Evolutionary conservation across 2,888 invertebrate species (phyloP).

Genomic region (Sphaeridia pumilis): DNA sequence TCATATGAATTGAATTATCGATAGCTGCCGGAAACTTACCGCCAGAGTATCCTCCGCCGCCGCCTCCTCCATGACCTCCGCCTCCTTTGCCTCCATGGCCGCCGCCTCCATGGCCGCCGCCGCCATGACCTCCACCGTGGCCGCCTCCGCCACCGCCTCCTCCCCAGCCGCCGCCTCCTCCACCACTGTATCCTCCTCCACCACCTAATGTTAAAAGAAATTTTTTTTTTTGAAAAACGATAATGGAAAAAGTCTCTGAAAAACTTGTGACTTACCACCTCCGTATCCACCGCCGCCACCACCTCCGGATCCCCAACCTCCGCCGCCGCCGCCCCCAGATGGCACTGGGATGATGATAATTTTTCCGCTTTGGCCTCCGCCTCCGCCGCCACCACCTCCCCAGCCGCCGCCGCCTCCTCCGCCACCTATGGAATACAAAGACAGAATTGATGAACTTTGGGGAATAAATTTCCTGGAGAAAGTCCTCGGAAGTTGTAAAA

Average conservation of each 20-base stretch:
- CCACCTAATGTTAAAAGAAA: neutral
- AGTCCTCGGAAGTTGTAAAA: too few species aligned
- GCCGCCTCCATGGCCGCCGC: neutral
- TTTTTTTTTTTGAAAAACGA: too few species aligned
- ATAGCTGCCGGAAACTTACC: neutral
- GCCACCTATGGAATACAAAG: too few species aligned
- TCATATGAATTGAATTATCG: neutral
- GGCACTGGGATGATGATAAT: neutral
- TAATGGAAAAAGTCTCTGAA: too few species aligned
- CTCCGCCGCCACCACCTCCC: neutral
- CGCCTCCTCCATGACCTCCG: neutral
- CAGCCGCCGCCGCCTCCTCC: neutral
- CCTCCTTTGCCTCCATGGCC: conserved; percentile 1
- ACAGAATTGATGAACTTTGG: too few species aligned
- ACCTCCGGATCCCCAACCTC: neutral
- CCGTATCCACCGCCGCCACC: neutral
- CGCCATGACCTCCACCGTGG: neutral
- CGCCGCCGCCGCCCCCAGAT: neutral
- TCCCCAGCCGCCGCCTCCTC: neutral
- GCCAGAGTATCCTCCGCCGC: neutral
- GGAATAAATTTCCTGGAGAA: too few species aligned
- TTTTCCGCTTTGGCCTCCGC: conserved; percentile 1
- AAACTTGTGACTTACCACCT: too few species aligned
- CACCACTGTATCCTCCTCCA: neutral
- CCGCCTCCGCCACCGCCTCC: conserved; percentile 3